Base-by-base conservation (phyloP, 2,888 invertebrate species). In the Mamestra brassicae region DNA sequence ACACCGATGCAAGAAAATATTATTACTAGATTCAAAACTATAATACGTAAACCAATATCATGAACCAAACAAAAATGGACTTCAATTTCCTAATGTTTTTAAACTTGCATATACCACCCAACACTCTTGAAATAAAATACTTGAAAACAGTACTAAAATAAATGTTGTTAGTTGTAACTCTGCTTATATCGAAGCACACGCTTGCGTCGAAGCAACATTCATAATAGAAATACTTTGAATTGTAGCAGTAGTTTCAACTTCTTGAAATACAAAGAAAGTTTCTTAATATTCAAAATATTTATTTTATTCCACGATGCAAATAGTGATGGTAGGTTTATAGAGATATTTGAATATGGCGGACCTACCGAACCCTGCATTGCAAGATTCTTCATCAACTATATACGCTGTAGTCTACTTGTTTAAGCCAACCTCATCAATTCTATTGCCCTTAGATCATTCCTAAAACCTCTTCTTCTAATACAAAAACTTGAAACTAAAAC, bases 401-500 rank as follows among this genome's bases (percentile, higher is more conserved):
- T 6, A 3, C 15, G n/a, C 26, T 1, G 13, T 63, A 34, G 4
- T 34, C 15, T 58, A 45, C 0, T 15, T 60, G 26, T 80, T 45
- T 11, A 17, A 63, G 45, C 2, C 11, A 3, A 5, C 0, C 1
- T 52, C n/a, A 38, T 34, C 55, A 54, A 26, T 42, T 61, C 0
- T 57, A 34, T 71, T 52, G 47, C 55, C 38, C 50, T 50, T 47
- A 81, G 81, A 75, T 54, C 73, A 60, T 62, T 81, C 57, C 65
- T 55, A 42, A 47, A 69, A 68, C 0, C 11, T 81, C 10, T 63
- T 61, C 57, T 57, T 64, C 34, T 15, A 55, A 76, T 47, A 47
- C 47, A 54, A 64, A 36, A 13, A 60, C 38, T 67, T 65, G 4
- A 67, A 67, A 70, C 42, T 13, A 57, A 77, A 76, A 72, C 71